phyloP scores from a whole-genome alignment of 2,797 vertebrate species.

The Carcharodon carcharias region DNA sequence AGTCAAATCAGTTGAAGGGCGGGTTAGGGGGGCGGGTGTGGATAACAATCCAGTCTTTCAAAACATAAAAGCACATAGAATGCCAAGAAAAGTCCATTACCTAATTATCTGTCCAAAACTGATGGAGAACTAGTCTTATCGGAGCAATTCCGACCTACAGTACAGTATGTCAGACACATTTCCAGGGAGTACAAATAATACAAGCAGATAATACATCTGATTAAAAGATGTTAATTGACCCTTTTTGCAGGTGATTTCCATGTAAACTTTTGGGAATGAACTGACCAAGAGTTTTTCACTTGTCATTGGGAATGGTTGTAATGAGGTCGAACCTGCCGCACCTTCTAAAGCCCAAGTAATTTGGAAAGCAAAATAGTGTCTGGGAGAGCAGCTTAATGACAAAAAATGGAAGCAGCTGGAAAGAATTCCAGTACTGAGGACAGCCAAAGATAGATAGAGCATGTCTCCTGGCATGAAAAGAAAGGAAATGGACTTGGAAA shows the following conservation, averaged over 20 bases:
- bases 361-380: neutral
- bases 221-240: slow-evolving; percentile 1
- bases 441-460: neutral
- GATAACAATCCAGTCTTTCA: neutral
- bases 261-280: neutral
- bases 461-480: neutral
- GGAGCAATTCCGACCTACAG: neutral
- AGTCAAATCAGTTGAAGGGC: neutral
- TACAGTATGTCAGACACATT: neutral
- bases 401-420: neutral
- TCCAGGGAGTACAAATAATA: neutral
- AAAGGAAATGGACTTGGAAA: neutral
- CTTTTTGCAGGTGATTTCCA: neutral
- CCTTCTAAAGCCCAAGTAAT: neutral
- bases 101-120: neutral
- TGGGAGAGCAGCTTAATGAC: neutral
- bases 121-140: neutral
- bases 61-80: neutral
- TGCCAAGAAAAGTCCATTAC: neutral
- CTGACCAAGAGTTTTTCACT: neutral
- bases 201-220: neutral
- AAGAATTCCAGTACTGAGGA: neutral
- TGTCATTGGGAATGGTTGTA: neutral
- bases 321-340: too few relatives aligned
- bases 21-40: neutral